Evolutionary conservation across 2,113 vertebrate species (phyloP).

Genomic region (Tachuris rubrigastra): DNA sequence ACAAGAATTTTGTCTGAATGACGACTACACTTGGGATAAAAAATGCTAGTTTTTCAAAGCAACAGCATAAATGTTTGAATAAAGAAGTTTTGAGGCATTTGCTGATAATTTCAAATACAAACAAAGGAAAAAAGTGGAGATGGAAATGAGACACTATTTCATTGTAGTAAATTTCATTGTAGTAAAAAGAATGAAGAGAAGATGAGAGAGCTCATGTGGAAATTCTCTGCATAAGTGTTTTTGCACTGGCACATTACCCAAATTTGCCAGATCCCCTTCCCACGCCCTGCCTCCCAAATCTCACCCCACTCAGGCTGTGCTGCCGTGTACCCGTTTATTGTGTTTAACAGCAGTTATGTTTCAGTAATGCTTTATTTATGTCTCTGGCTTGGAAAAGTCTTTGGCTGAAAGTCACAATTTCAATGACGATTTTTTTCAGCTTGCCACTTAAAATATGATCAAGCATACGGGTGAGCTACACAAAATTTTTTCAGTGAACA

Average conservation of each 20-base stretch:
- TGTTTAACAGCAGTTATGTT: not conserved
- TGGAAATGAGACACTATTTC: not conserved
- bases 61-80: not conserved
- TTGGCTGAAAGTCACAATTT: constrained; percentile 39
- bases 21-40: not conserved
- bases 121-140: not conserved
- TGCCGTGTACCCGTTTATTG: not conserved
- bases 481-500: constrained; percentile 10
- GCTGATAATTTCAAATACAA: not conserved
- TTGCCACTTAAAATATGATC: constrained; percentile 28
- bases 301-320: not conserved
- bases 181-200: not conserved
- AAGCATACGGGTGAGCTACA: constrained; percentile 1
- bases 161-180: not conserved
- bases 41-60: not conserved
- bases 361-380: not conserved
- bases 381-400: constrained; percentile 26
- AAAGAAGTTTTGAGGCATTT: not conserved
- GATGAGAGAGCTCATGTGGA: not conserved
- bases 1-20: not conserved
- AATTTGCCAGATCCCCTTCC: not conserved
- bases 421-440: not conserved
- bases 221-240: not conserved
- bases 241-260: not conserved
- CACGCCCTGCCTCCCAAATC: not conserved